Base-by-base conservation (phyloP, 2,113 vertebrate species). In the Chamaea fasciata region DNA sequence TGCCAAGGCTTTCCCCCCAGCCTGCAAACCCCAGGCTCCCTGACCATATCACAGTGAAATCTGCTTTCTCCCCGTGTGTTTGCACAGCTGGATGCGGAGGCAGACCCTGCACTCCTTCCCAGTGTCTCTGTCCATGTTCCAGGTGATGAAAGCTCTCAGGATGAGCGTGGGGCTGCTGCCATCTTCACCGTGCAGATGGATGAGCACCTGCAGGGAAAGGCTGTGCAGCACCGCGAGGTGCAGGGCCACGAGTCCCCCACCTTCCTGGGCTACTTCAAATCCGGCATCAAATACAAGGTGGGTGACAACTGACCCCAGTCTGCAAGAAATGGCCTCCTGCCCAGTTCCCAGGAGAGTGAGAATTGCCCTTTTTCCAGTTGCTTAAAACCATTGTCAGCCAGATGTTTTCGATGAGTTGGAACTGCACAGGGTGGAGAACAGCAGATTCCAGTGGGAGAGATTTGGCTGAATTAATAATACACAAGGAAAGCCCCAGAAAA, bases 161-260 rank as follows among this genome's bases (percentile, higher is more conserved):
- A 99, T 85, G 99, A 99, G 97, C 99, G 99, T 2, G 99, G 99
- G 35, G 98, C 99, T 0, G 99, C 99, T 1, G 99, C 99, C 95
- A 99, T 99, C 92, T 99, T 99, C 93, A 99, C 99, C 0, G 98
- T 99, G 64, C 99, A 99, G 96, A 98, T 99, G 98, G 99, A 99
- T 1, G 99, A 99, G 86, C 98, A 98, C 97, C 98, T 99, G 37
- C 98, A 98, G 0, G 99, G 99, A 13, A 98, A 97, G 89, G 99
- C 99, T 7, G 98, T 99, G 93, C 99, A 99, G 98, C 98, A 99
- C 93, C 98, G 99, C 0, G 99, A 99, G 94, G 98, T 99, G 79
- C 99, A 99, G 96, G 98, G 99, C 49, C 94, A 99, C 0, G 99
- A 99, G 96, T 99, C 99, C 16, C 95, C 98, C 83, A 98, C 98